These are phyloP conservation scores for Busseola fusca DNA, from an alignment of 2,888 invertebrate species.

Conservation along the genomic window DNA sequence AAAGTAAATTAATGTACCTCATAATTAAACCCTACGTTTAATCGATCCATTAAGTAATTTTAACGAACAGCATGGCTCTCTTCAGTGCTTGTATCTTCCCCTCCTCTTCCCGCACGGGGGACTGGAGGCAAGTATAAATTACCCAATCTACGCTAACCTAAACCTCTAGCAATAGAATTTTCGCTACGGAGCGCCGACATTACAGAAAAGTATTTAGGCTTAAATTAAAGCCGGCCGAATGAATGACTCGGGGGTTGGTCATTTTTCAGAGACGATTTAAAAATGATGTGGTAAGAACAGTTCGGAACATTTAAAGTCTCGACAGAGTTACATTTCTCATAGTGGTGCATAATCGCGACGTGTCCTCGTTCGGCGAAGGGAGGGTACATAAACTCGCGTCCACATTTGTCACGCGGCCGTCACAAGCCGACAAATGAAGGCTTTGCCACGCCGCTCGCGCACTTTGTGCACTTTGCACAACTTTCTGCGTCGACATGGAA, in stretches of 20 bases:
- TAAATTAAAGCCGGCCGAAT: conserved; percentile 78
- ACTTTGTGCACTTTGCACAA: conserved; percentile 88
- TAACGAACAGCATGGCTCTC: conserved; percentile 81
- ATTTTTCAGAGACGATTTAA: conserved; percentile 56
- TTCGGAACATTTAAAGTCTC: conserved; percentile 63
- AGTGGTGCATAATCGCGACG: conserved; percentile 80
- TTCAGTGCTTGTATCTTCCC: conserved; percentile 78
- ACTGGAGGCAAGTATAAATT: conserved; percentile 87
- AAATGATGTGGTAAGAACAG: conserved; percentile 53
- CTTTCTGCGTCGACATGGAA: conserved; percentile 86
- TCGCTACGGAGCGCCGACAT: conserved; percentile 80
- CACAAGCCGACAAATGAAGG: conserved; percentile 89
- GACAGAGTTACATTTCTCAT: conserved; percentile 78
- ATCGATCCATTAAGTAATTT: conserved; percentile 86
- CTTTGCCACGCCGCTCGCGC: conserved; percentile 85
- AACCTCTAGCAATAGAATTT: conserved; percentile 86
- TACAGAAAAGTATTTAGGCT: conserved; percentile 84
- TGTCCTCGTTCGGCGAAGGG: conserved; percentile 71
- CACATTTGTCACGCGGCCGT: conserved; percentile 88
- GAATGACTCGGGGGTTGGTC: conserved; percentile 73
- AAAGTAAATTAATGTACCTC: conserved; percentile 74
- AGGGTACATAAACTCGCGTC: conserved; percentile 82
- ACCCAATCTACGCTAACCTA: conserved; percentile 87
- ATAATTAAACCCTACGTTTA: conserved; percentile 80
- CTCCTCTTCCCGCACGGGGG: conserved; percentile 69